Percentiles rank a stretch among this genome's conserved stretches.
These are phyloP conservation scores for Andrena bicolor DNA, from an alignment of 2,888 invertebrate species.

Conservation along the genomic window DNA sequence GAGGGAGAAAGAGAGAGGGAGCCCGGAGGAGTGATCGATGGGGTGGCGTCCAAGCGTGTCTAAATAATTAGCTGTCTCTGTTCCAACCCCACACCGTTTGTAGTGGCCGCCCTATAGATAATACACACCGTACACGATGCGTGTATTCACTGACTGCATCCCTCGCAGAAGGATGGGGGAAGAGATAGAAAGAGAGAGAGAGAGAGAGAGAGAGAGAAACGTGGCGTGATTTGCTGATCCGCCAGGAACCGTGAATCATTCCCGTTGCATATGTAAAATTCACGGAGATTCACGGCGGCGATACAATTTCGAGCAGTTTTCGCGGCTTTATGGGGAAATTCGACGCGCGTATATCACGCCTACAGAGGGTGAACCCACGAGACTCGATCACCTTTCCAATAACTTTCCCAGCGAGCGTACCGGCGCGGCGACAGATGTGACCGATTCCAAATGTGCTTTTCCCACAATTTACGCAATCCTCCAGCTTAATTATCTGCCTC, in stretches of 20 bases:
- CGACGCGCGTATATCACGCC: slow-evolving; percentile 30
- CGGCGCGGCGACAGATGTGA: too few species aligned
- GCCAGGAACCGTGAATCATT: slow-evolving; percentile 66
- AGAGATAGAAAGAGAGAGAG: background rate
- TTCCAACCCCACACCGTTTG: slow-evolving; percentile 82
- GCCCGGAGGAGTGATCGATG: slow-evolving; percentile 81
- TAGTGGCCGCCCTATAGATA: slow-evolving; percentile 81
- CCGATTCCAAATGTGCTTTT: too few species aligned
- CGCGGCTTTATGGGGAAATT: slow-evolving; percentile 54
- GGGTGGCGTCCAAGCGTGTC: slow-evolving; percentile 84
- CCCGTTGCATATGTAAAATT: slow-evolving; percentile 62
- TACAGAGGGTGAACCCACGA: background rate
- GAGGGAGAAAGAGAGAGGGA: slow-evolving; percentile 24
- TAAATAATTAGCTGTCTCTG: slow-evolving; percentile 85
- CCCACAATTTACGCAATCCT: too few species aligned
- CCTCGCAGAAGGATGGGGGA: slow-evolving; percentile 41
- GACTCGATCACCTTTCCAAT: background rate
- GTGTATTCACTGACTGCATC: slow-evolving; percentile 76
- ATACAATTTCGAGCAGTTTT: slow-evolving; percentile 53
- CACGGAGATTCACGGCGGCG: slow-evolving; percentile 59
- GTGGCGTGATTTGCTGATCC: slow-evolving; percentile 65
- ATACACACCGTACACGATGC: slow-evolving; percentile 69
- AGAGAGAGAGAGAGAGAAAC: slow-evolving; percentile 22
- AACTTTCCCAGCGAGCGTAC: background rate
- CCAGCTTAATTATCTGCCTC: too few species aligned